phyloP scores from a whole-genome alignment of 2,888 invertebrate genomes.

The Bhutanitis thaidina region DNA sequence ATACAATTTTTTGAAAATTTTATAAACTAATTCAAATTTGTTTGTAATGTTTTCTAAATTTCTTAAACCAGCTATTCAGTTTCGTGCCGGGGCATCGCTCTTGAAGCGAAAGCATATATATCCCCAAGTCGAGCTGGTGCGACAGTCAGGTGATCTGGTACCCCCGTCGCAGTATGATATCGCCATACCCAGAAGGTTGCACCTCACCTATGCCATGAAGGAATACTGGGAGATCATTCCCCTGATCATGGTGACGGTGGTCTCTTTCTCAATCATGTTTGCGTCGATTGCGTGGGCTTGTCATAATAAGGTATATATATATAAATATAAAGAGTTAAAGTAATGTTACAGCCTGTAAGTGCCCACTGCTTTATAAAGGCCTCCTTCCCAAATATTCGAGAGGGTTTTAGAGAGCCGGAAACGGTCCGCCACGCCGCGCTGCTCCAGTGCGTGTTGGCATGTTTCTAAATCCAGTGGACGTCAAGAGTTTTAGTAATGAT shows the following conservation, averaged over 20 bases:
- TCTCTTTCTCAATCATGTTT: conserved; percentile 32
- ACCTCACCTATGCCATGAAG: conserved; percentile 35
- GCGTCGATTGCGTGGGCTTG: conserved; percentile 39
- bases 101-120: conserved; percentile 21
- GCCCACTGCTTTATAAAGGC: too few species aligned
- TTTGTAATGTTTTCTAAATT: conserved; percentile 33
- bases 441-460: too few species aligned
- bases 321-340: too few species aligned
- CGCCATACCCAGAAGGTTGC: conserved; percentile 41
- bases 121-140: neutral
- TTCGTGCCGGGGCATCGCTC: conserved; percentile 3
- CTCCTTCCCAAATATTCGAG: too few species aligned
- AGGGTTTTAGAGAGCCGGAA: too few species aligned
- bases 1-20: neutral
- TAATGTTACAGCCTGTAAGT: too few species aligned
- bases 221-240: conserved; percentile 62
- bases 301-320: conserved; percentile 56
- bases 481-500: too few species aligned
- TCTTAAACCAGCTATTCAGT: conserved; percentile 27
- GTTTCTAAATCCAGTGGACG: too few species aligned
- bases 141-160: conserved; percentile 30
- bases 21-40: neutral
- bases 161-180: conserved; percentile 59
- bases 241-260: conserved; percentile 38
- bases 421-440: too few species aligned